Conservation (phyloP, 2,797 vertebrate species). For the Clarias fuscus region DNA sequence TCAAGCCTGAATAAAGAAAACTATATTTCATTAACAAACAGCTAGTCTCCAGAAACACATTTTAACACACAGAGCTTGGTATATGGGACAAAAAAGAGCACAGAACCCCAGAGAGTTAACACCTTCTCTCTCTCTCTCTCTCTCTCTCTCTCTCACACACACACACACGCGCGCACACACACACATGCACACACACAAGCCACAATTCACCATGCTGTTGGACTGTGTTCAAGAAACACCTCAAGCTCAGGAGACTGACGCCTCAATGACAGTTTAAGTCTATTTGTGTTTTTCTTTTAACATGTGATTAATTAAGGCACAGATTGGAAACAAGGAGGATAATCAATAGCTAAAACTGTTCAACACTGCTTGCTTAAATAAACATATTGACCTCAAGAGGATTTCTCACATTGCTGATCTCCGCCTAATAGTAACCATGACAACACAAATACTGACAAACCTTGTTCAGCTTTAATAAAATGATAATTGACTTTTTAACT, state of each 20-base stretch:
- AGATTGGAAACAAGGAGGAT: neutral
- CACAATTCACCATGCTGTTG: neutral
- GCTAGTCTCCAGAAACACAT: slow-evolving; percentile 40
- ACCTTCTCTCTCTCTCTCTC: slow-evolving; percentile 39
- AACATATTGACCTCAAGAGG: neutral
- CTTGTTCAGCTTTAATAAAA: neutral
- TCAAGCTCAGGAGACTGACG: neutral
- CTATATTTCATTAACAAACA: slow-evolving; percentile 19
- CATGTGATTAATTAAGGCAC: neutral
- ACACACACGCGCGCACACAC: neutral
- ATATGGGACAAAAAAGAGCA: slow-evolving; percentile 75
- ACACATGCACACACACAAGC: neutral
- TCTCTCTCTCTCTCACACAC: neutral
- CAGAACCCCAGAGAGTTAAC: slow-evolving; percentile 70
- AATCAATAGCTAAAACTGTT: neutral
- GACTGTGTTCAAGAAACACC: neutral
- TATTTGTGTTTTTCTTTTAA: neutral
- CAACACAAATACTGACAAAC: neutral
- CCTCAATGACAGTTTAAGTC: slow-evolving; percentile 16
- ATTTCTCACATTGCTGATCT: neutral
- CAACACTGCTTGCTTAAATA: neutral
- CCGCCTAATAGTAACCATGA: neutral
- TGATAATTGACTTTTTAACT: neutral
- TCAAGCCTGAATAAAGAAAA: neutral
- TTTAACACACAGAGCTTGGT: slow-evolving; percentile 62